These are phyloP conservation scores for Lasioglossum malachurum DNA, from an alignment of 2,888 invertebrate species.

Conservation along the genomic window DNA sequence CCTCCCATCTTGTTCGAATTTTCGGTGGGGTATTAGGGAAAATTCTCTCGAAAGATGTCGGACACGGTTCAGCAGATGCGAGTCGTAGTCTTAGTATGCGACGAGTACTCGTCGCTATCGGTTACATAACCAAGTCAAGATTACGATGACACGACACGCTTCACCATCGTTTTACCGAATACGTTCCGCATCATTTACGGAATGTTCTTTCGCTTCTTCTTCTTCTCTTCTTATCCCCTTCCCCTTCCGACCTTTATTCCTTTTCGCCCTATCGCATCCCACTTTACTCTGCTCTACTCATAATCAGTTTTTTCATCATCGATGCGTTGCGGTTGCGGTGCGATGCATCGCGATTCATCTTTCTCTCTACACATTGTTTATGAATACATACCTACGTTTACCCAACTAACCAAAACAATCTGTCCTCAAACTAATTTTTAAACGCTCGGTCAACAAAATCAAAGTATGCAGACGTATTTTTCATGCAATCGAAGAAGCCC, in stretches of 20 bases:
- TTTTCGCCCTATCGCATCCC: background rate
- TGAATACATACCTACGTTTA: background rate
- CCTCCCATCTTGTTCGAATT: background rate
- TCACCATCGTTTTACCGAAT: slow-evolving; percentile 18
- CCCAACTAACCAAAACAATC: background rate
- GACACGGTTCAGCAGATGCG: slow-evolving; percentile 4
- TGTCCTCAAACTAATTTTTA: background rate
- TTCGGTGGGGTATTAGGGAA: background rate
- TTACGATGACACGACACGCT: slow-evolving; percentile 47
- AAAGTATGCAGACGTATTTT: background rate
- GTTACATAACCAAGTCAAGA: slow-evolving; percentile 47
- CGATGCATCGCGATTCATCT: too few species aligned
- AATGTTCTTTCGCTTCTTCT: background rate
- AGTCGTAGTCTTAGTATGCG: background rate
- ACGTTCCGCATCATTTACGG: background rate
- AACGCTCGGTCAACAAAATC: background rate
- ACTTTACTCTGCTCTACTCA: background rate
- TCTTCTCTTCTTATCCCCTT: too few species aligned
- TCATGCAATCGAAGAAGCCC: background rate
- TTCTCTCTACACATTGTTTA: too few species aligned
- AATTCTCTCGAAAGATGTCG: slow-evolving; percentile 24
- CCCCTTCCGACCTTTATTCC: background rate
- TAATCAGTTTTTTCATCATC: background rate
- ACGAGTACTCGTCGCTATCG: slow-evolving; percentile 33
- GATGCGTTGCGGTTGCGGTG: background rate